Evolutionary conservation across 1,140 invertebrate species (phyloP).

Genomic region (Macrostomum lignano): DNA sequence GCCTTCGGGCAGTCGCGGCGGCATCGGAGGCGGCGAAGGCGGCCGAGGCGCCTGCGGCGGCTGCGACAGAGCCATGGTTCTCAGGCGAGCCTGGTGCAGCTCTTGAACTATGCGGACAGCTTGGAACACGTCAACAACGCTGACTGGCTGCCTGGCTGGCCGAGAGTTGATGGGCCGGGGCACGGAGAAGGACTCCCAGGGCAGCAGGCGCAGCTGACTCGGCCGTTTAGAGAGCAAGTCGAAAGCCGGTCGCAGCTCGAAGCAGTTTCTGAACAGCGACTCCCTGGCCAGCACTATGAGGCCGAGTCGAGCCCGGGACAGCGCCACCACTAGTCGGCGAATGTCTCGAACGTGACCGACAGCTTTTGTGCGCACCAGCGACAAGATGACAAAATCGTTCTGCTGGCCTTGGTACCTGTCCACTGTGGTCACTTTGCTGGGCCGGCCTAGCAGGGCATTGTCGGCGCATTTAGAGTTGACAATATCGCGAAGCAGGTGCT

Average conservation of each 20-base stretch:
- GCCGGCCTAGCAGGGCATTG: conserved; percentile 79
- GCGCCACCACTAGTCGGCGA: conserved; percentile 73
- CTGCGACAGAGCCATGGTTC: too few relatives aligned
- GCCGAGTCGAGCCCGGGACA: conserved; percentile 83
- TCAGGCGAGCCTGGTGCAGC: too few relatives aligned
- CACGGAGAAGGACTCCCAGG: neutral
- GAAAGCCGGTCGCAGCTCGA: conserved; percentile 75
- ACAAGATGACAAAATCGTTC: conserved; percentile 87
- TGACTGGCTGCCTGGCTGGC: too few relatives aligned
- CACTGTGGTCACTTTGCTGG: conserved; percentile 62
- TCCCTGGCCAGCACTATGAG: conserved; percentile 79
- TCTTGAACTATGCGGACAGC: too few relatives aligned
- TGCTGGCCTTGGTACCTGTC: conserved; percentile 99
- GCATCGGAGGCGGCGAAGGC: too few relatives aligned
- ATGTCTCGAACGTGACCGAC: conserved; percentile 88
- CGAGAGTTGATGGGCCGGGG: too few relatives aligned
- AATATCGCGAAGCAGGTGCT: conserved; percentile 79
- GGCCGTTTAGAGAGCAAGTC: conserved; percentile 37
- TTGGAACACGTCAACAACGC: too few relatives aligned
- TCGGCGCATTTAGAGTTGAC: conserved; percentile 67
- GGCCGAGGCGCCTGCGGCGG: too few relatives aligned
- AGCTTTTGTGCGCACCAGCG: conserved; percentile 68
- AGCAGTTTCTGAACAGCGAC: conserved; percentile 71
- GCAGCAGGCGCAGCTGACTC: neutral
- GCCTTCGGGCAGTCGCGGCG: too few relatives aligned